These are phyloP conservation scores for Harpegnathos saltator DNA, from an alignment of 1,140 invertebrate genomes.

Conservation along the genomic window DNA sequence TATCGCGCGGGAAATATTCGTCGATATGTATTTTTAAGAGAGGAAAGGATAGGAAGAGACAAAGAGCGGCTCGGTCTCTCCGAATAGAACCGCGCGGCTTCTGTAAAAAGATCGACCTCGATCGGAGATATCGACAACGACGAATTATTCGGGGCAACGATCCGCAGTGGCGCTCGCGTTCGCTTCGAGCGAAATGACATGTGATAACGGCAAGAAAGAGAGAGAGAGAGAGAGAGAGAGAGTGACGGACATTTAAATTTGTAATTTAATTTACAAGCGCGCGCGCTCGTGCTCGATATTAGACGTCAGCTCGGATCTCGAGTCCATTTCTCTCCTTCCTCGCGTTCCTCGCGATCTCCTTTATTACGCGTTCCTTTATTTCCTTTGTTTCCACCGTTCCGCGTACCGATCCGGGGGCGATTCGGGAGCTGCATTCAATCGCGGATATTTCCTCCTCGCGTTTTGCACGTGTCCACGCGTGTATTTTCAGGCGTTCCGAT, in stretches of 20 bases:
- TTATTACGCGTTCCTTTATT: background rate
- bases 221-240: too few relatives aligned
- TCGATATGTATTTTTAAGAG: background rate
- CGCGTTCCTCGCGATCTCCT: background rate
- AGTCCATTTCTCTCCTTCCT: background rate
- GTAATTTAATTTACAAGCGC: background rate
- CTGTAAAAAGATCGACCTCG: background rate
- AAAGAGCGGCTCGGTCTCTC: background rate
- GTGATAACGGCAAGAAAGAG: too few relatives aligned
- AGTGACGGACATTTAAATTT: constrained; percentile 21
- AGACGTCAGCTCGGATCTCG: background rate
- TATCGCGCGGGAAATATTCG: background rate
- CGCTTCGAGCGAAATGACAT: background rate
- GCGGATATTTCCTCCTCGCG: constrained; percentile 2
- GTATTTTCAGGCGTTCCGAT: background rate
- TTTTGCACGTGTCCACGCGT: background rate
- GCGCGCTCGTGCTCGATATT: background rate
- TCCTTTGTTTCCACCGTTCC: too few relatives aligned
- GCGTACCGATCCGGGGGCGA: too few relatives aligned
- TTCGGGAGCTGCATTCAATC: too few relatives aligned
- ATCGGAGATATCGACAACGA: background rate
- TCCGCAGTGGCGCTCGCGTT: too few relatives aligned
- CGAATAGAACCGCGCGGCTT: background rate
- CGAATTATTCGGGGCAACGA: background rate
- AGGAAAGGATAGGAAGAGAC: too few relatives aligned